Conservation (phyloP, 2,888 invertebrate species). For the Tenthredo notha region DNA sequence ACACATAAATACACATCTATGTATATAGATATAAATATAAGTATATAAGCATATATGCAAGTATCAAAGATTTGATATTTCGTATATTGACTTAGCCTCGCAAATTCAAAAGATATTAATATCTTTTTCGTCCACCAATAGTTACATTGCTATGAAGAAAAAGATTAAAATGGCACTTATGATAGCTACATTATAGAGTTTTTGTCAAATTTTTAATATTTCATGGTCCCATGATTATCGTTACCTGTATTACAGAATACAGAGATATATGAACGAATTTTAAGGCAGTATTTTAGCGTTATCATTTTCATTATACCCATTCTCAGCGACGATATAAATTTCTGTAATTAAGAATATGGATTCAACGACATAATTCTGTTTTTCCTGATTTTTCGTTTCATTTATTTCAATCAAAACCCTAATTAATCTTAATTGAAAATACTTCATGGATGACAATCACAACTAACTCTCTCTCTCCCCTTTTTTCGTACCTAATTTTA, state of each 20-base stretch:
- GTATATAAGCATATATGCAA: not conserved
- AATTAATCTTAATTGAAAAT: not conserved
- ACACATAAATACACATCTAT: not conserved
- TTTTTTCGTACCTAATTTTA: not conserved
- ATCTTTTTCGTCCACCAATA: not conserved
- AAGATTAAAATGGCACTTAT: not conserved
- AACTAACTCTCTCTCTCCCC: not conserved
- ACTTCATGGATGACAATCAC: not conserved
- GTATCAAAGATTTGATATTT: conserved; percentile 25
- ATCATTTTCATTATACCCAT: conserved; percentile 1
- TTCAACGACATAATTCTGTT: not conserved
- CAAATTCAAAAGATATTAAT: not conserved
- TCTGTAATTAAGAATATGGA: not conserved
- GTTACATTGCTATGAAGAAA: not conserved
- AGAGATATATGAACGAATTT: not conserved
- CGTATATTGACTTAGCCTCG: not conserved
- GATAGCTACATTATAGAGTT: not conserved
- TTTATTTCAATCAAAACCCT: no score
- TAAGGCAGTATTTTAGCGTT: not conserved
- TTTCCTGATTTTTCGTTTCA: not conserved
- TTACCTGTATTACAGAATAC: not conserved
- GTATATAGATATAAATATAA: not conserved
- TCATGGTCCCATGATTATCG: not conserved
- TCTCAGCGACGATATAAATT: not conserved
- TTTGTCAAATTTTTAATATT: not conserved